Conservation (phyloP, 2,888 invertebrate species). For the Nemapogon koenigi region DNA sequence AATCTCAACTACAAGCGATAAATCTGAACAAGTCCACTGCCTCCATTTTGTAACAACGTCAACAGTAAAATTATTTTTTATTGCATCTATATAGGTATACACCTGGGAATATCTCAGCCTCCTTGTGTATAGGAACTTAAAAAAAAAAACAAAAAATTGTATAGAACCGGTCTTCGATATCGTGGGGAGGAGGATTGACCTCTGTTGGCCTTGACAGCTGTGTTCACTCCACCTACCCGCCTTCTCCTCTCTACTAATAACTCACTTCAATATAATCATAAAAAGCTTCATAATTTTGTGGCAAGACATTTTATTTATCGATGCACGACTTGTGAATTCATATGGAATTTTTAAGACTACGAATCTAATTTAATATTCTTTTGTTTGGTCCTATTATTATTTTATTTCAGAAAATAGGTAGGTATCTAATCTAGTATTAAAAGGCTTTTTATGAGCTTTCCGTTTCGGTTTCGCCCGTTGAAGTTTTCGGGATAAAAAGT, state of each 20-base stretch:
- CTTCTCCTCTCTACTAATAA: constrained; percentile 54
- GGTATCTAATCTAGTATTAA: no score
- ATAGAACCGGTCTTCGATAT: constrained; percentile 45
- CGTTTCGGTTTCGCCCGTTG: no score
- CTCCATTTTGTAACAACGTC: constrained; percentile 4
- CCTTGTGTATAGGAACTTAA: constrained; percentile 4
- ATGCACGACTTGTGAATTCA: no score
- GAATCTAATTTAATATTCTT: no score
- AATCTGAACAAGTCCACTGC: neutral
- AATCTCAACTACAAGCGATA: no score
- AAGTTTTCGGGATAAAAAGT: no score
- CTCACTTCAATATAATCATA: constrained; percentile 9
- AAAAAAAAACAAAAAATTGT: constrained; percentile 63
- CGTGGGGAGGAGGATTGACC: constrained; percentile 52
- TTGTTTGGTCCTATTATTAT: no score
- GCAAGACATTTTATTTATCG: constrained; percentile 4
- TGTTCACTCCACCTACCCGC: constrained; percentile 41
- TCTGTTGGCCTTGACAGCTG: constrained; percentile 64
- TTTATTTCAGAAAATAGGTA: no score
- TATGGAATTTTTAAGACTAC: no score
- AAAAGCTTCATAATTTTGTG: constrained; percentile 9
- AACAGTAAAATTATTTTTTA: constrained; percentile 8
- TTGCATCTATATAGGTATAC: no score
- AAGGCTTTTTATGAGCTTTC: no score
- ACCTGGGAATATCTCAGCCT: constrained; percentile 7